Evolutionary conservation across 2,888 invertebrate genomes (phyloP).

Genomic region (Bedellia somnulentella): DNA sequence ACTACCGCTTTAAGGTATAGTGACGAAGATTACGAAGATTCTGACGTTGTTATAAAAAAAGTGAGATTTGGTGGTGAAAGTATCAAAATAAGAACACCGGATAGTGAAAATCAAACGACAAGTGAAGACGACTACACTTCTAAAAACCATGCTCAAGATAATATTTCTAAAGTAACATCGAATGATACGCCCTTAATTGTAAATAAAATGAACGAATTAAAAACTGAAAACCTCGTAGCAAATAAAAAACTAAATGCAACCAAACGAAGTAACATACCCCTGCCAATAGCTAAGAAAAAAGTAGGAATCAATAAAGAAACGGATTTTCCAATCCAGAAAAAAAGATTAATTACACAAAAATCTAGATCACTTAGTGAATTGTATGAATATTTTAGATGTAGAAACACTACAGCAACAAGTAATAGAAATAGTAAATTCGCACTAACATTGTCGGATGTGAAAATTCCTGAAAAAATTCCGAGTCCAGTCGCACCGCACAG

Average conservation of each 20-base stretch:
- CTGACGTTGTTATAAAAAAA: conserved; percentile 62
- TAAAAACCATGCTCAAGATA: conserved; percentile 13
- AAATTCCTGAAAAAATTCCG: conserved; percentile 36
- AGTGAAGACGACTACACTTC: conserved; percentile 51
- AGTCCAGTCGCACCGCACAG: conserved; percentile 62
- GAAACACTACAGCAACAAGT: conserved; percentile 24
- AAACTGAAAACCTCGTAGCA: conserved; percentile 17
- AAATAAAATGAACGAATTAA: conserved; percentile 33
- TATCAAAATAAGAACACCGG: conserved; percentile 82
- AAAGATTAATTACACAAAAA: conserved; percentile 16
- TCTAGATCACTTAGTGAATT: conserved; percentile 51
- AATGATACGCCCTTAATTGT: conserved; percentile 23
- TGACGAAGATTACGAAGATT: conserved; percentile 64
- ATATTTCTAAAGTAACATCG: conserved; percentile 19
- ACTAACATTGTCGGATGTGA: conserved; percentile 31
- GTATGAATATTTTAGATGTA: conserved; percentile 49
- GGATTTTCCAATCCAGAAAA: conserved; percentile 33
- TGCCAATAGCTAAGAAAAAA: no score
- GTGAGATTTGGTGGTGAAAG: conserved; percentile 87
- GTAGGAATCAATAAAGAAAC: no score
- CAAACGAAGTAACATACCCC: conserved; percentile 43
- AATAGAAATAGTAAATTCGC: conserved; percentile 30
- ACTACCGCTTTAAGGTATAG: conserved; percentile 62
- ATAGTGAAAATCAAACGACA: conserved; percentile 71
- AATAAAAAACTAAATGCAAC: neutral